Conservation (phyloP, 2,797 vertebrate species). For the Emydoidea blandingii region DNA sequence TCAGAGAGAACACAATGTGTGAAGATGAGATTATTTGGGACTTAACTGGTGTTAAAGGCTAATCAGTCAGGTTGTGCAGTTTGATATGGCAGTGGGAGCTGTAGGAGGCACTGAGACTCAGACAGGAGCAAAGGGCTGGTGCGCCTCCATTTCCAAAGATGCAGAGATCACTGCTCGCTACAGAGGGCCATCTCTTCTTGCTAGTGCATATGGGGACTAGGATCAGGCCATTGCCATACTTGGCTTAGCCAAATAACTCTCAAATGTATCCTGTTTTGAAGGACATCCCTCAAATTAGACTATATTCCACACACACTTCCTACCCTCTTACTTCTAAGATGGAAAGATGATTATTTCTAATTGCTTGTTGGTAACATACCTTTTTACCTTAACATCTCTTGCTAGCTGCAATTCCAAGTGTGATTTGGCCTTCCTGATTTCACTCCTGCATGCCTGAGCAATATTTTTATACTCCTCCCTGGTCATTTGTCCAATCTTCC, state of each 20-base stretch:
- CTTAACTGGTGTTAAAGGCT: background rate
- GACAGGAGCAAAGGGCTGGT: background rate
- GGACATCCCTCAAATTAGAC: background rate
- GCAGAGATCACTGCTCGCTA: background rate
- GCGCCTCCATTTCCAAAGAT: background rate
- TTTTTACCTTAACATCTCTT: too few species aligned
- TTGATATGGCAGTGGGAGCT: background rate
- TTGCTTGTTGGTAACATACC: too few species aligned
- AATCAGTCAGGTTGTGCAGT: background rate
- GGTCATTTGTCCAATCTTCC: too few species aligned
- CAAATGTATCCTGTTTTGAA: background rate
- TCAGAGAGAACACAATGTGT: too few species aligned
- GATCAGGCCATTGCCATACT: background rate
- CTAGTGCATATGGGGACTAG: background rate
- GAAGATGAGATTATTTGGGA: background rate
- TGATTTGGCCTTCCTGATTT: too few species aligned
- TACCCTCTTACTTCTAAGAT: background rate
- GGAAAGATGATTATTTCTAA: background rate
- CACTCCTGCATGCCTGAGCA: too few species aligned
- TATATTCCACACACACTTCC: background rate
- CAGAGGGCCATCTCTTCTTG: background rate
- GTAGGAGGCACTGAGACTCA: background rate
- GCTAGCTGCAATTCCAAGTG: too few species aligned
- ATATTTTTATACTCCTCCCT: too few species aligned
- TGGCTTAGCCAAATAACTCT: background rate